Evolutionary conservation across 2,888 invertebrate species (phyloP), one percentile per base, ranked within the genome.

Genomic region (Craniophora ligustri): DNA sequence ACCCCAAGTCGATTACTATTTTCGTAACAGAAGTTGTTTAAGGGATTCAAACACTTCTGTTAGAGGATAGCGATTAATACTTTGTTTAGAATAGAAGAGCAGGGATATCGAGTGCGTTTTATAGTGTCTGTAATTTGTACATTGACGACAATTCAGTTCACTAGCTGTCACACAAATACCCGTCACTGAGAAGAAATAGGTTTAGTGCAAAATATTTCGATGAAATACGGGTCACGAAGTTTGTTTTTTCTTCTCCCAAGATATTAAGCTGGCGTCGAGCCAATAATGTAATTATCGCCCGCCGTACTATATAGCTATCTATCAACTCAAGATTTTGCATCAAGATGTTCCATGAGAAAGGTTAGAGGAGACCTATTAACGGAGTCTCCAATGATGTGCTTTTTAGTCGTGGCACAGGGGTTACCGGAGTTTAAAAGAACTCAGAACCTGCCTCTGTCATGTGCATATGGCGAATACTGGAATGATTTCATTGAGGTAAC

Each of bases 221-320:
- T 59, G 51, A 66, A 45, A 66, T 40, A 56, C 41, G 60, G 59
- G 45, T 46, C 34, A 46, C 51, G 26, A 39, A 51, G 55, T 67
- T 54, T 55, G 42, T 46, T 49, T 63, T 61, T 61, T 51, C 46
- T 42, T 40, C 36, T 48, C 49, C 32, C 68, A 35, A 47, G 49
- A 39, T 55, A 40, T 61, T 47, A 36, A 36, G 30, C 68, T 65
- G 65, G 68, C 68, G 14, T 21, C 16, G 30, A 35, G 68, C 68
- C 65, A 65, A 67, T 65, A 67, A 67, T 45, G 34, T 67, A 68
- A 67, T 65, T 65, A 67, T 67, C 57, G 32, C 62, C n/a, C 14
- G 41, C 46, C 34, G 44, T 56, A 41, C 36, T 28, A 23, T 41
- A 21, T 23, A 40, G 40, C 26, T 53, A 26, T 26, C 45, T 51